phyloP scores from a whole-genome alignment of 1,140 invertebrate genomes.

The Tetragnatha versicolor region DNA sequence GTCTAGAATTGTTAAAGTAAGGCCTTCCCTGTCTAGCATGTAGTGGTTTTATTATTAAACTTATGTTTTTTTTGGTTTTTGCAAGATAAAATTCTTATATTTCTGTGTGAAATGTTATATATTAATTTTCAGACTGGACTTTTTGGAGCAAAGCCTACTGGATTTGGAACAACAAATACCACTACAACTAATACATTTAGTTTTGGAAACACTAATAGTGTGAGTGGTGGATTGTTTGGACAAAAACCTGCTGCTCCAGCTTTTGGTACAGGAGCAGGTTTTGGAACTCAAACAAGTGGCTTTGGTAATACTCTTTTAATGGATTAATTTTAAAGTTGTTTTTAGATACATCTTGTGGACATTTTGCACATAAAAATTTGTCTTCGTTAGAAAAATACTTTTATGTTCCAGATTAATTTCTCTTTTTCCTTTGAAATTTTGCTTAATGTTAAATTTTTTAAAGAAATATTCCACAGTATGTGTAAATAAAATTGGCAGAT shows the following conservation, averaged over 20 bases:
- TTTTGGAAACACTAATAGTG: conserved; percentile 67
- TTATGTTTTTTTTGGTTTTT: neutral
- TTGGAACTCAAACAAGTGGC: conserved; percentile 46
- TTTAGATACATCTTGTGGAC: no score
- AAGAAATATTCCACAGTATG: no score
- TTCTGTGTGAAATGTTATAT: no score
- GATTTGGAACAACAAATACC: conserved; percentile 59
- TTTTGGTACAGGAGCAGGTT: conserved; percentile 59
- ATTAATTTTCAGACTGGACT: conserved; percentile 51
- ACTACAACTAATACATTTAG: conserved; percentile 64
- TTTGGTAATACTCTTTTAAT: conserved; percentile 57
- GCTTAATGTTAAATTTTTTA: no score
- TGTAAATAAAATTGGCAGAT: no score
- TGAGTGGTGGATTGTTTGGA: conserved; percentile 60
- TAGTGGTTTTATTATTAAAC: neutral
- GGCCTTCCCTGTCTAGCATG: neutral
- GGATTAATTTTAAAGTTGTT: no score
- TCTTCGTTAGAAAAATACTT: no score
- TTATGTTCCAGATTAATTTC: no score
- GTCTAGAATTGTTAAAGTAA: no score
- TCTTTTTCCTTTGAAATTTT: no score
- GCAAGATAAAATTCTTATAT: neutral
- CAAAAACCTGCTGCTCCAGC: conserved; percentile 57
- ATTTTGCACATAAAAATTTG: no score
- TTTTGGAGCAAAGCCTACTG: conserved; percentile 57